Evolutionary conservation across 2,113 vertebrate species (phyloP).

Genomic region (Mirounga angustirostris): DNA sequence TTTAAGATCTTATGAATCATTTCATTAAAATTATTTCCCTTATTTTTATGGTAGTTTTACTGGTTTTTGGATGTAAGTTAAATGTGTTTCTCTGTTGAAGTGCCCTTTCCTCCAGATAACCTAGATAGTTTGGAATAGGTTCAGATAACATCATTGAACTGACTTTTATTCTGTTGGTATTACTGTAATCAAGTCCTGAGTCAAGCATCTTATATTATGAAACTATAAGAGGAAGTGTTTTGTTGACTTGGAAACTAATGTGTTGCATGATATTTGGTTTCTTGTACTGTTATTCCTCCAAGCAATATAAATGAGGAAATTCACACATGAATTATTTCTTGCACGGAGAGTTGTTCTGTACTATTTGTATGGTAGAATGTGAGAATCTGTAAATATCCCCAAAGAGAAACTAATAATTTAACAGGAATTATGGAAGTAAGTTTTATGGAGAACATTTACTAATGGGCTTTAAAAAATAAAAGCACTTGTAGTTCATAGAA

Average conservation of each 20-base stretch:
- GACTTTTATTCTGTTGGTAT: conserved; percentile 69
- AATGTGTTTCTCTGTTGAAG: conserved; percentile 59
- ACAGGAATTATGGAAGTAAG: conserved; percentile 7
- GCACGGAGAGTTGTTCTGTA: background rate
- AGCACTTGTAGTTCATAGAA: conserved; percentile 28
- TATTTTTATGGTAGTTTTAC: conserved; percentile 42
- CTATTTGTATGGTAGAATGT: background rate
- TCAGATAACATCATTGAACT: conserved; percentile 66
- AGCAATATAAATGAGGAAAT: conserved; percentile 55
- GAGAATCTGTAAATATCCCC: conserved; percentile 35
- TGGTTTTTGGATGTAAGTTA: conserved; percentile 40
- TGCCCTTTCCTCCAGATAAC: conserved; percentile 72
- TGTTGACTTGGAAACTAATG: conserved; percentile 48
- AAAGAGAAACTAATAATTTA: conserved; percentile 43
- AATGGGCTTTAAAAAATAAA: conserved; percentile 47
- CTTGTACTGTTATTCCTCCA: conserved; percentile 43
- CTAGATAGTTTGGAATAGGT: conserved; percentile 75
- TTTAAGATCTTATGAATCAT: conserved; percentile 35
- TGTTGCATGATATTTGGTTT: conserved; percentile 41
- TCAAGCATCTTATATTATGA: conserved; percentile 28
- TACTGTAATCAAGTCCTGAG: conserved; percentile 31
- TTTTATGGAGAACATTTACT: conserved; percentile 49
- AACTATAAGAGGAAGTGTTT: conserved; percentile 11
- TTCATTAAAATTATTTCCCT: conserved; percentile 44
- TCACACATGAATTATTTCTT: conserved; percentile 39